A percentile compares a stretch with the other conserved stretches of the same genome.
Conservation (phyloP, 2,797 vertebrate genomes). For the Lacerta agilis region DNA sequence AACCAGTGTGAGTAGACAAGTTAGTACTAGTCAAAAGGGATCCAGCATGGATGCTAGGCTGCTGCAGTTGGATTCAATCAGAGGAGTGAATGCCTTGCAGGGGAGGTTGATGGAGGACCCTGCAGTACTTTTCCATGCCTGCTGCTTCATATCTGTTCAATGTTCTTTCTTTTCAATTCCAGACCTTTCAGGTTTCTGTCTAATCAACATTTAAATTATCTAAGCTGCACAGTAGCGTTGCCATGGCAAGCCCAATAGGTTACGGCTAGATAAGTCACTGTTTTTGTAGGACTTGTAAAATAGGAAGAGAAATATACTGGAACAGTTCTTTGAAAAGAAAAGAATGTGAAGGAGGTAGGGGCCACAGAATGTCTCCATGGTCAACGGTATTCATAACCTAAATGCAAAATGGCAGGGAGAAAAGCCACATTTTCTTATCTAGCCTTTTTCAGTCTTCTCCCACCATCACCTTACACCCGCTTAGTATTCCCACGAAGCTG, state of each 20-base stretch:
- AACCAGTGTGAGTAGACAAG: background rate
- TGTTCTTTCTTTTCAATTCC: background rate
- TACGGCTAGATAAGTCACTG: background rate
- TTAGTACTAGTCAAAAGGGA: background rate
- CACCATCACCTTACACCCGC: background rate
- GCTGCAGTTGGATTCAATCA: background rate
- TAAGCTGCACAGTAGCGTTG: background rate
- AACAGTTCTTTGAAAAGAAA: background rate
- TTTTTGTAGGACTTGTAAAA: background rate
- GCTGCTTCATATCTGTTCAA: background rate
- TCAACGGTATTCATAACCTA: background rate
- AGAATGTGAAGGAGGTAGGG: background rate
- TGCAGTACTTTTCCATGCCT: background rate
- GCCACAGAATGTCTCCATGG: background rate
- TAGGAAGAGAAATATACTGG: background rate
- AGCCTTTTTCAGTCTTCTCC: conserved; percentile 3
- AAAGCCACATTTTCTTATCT: conserved; percentile 4
- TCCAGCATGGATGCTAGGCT: background rate
- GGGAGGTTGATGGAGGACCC: background rate
- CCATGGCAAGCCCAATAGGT: background rate
- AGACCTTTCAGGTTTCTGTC: conserved; percentile 22
- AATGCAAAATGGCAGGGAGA: conserved; percentile 3
- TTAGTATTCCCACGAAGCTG: conserved; percentile 1
- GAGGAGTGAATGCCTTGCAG: background rate
- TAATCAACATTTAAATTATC: conserved; percentile 8